Base-by-base conservation (phyloP, 1,140 invertebrate genomes). In the Drosophila gunungcola region DNA sequence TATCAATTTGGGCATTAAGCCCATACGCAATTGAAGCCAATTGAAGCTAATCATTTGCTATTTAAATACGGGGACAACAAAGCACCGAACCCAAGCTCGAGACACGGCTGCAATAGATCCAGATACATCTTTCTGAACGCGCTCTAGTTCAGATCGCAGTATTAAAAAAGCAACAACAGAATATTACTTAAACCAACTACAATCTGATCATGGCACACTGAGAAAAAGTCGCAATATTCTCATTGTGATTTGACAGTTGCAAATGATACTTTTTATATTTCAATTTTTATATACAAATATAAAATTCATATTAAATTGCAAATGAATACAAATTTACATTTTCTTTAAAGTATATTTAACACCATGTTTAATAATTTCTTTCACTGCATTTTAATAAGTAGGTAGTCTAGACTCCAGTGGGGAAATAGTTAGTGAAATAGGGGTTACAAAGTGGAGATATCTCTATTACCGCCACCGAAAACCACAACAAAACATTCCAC, bases 11-110 rank as follows among this genome's bases (percentile, higher is more conserved):
- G 77, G 72, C 51, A 79, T 64, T 64, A 67, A 70, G 52, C 64
- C 58, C 57, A 58, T 27, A 68, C 52, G 68, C 82, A 86, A 86
- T 86, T 86, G 82, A 88, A 86, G 74, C 79, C 82, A 86, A 86
- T 86, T 86, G 82, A 86, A 77, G 82, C 82, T 82, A 86, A 86
- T 86, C 78, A 86, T 88, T 85, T 69, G 81, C 77, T 78, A 85
- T 85, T 81, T 86, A 85, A 86, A 85, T 86, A 74, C 78, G 77
- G 77, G 76, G 63, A 68, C 60, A 79, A 77, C 53, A 74, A 84
- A 75, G 49, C 46, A 68, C 46, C 57, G 56, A 34, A 32, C 69
- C 54, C 48, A 38, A 16, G 51, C 55, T 41, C 42, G 39, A 53
- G 43, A 55, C 49, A 34, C 61, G 43, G 58, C 12, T 52, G 56